Conservation (phyloP, 1,140 invertebrate species). For the Dendroctonus valens region DNA sequence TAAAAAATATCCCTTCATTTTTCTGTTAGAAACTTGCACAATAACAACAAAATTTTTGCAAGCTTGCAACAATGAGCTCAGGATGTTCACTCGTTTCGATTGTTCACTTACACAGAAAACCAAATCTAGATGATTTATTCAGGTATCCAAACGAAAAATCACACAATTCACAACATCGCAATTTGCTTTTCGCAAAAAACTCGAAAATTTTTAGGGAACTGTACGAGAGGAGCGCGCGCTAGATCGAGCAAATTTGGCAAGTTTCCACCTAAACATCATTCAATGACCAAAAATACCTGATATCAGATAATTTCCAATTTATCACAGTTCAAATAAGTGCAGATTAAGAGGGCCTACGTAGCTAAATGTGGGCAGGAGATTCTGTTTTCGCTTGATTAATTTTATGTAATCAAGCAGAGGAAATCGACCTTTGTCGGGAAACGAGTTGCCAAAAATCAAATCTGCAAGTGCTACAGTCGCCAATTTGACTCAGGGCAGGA, state of each 20-base stretch:
- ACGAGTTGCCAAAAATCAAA: neutral
- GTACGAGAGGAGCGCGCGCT: no score
- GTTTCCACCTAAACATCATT: conserved; percentile 2
- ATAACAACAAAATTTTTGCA: no score
- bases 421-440: neutral
- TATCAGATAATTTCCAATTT: conserved; percentile 6
- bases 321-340: neutral
- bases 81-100: neutral
- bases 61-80: no score
- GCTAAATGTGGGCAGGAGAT: neutral
- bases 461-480: neutral
- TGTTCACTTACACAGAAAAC: neutral
- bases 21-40: no score
- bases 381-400: conserved; percentile 3
- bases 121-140: neutral
- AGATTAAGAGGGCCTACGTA: neutral
- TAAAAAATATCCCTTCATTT: no score
- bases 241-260: no score
- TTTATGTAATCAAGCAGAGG: neutral
- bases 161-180: neutral
- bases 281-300: conserved; percentile 2
- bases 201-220: neutral
- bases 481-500: neutral
- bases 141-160: neutral
- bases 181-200: neutral